Conservation (phyloP, 2,113 vertebrate genomes). For the Narcine bancroftii region DNA sequence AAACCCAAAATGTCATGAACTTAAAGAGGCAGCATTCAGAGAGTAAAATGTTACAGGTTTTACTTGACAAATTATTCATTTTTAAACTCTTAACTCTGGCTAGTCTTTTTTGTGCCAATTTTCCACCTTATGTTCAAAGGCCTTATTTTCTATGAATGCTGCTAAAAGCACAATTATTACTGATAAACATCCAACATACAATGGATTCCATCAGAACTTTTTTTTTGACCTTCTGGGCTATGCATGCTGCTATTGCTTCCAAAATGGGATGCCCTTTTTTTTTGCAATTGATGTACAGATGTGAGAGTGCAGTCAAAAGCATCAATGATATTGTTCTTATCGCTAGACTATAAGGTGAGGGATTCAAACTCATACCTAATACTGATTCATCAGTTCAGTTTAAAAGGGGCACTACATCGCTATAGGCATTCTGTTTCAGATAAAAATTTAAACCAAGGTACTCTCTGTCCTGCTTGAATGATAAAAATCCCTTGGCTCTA, state of each 20-base stretch:
- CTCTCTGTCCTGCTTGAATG: constrained; percentile 25
- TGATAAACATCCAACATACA: neutral
- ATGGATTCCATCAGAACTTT: neutral
- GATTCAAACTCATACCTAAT: constrained; percentile 22
- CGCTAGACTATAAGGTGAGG: neutral
- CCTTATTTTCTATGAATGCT: neutral
- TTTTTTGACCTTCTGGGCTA: neutral
- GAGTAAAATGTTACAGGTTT: neutral
- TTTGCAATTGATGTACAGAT: constrained; percentile 4
- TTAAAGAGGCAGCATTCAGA: neutral
- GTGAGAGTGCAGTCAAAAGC: neutral
- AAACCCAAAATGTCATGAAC: neutral
- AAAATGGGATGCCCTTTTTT: neutral
- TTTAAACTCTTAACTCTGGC: neutral
- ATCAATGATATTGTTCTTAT: constrained; percentile 1
- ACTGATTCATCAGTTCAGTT: neutral
- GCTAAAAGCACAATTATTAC: neutral
- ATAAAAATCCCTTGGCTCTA: constrained; percentile 36
- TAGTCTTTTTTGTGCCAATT: neutral
- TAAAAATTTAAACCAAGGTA: constrained; percentile 34
- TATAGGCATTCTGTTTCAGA: constrained; percentile 21
- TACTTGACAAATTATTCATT: neutral
- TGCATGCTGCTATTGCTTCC: neutral
- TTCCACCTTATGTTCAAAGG: neutral
- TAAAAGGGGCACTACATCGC: constrained; percentile 24